A percentile compares a stretch with the other conserved stretches of the same genome.
phyloP scores from a whole-genome alignment of 2,113 vertebrate species.

The Hippocampus zosterae region DNA sequence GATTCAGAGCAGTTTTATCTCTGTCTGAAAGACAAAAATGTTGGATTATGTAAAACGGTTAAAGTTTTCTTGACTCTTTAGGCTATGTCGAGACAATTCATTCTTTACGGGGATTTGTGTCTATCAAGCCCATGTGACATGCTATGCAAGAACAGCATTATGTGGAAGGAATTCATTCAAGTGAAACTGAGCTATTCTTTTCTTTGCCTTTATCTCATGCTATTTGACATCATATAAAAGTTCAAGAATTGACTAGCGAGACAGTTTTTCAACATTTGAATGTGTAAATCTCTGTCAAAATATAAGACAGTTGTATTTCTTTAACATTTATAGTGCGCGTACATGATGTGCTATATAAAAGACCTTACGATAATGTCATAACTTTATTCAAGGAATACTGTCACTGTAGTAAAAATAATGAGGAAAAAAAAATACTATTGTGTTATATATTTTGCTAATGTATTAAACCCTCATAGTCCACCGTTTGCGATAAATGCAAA shows the following conservation, averaged over 20 bases:
- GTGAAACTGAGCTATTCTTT: conserved; percentile 61
- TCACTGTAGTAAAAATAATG: neutral
- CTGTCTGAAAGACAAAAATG: conserved; percentile 55
- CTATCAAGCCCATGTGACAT: conserved; percentile 66
- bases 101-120: conserved; percentile 62
- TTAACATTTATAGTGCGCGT: conserved; percentile 44
- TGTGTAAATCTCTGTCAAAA: conserved; percentile 39
- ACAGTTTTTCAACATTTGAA: conserved; percentile 54
- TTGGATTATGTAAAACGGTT: conserved; percentile 59
- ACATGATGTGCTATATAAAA: conserved; percentile 35
- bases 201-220: conserved; percentile 50
- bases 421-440: no score
- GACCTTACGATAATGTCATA: neutral
- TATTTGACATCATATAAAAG: conserved; percentile 50
- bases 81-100: conserved; percentile 60
- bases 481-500: no score
- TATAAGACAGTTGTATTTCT: conserved; percentile 31
- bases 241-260: conserved; percentile 49
- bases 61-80: conserved; percentile 53
- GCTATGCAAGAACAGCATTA: conserved; percentile 66
- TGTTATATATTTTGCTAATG: neutral
- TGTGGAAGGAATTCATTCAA: conserved; percentile 55
- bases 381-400: neutral
- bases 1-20: conserved; percentile 4
- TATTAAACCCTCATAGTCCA: no score